Evolutionary conservation across 2,113 vertebrate species (phyloP), one percentile per base, ranked within the genome.

Genomic region (Drymodes brunneopygia): DNA sequence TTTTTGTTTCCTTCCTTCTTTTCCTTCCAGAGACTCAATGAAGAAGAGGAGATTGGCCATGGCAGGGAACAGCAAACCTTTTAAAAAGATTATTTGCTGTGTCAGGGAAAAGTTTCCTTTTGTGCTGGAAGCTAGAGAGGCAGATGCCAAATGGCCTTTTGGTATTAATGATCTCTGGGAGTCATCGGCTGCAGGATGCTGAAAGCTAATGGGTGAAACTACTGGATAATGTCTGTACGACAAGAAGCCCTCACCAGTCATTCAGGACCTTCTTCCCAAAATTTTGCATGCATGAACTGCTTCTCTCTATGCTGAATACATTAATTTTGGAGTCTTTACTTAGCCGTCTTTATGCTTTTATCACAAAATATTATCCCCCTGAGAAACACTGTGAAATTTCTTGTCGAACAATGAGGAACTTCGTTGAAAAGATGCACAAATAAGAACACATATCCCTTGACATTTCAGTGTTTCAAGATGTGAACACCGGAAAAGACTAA

Each of bases 141-240:
- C 9, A 6, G 51, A 66, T 60, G 38, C 40, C 36, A 82, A 85
- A 79, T 35, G 38, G 23, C 48, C 28, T 69, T 47, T 42, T 69
- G 54, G 9, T 74, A n/a, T 58, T 71, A 57, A 88, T n/a, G 40
- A 56, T 24, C 22, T 42, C 44, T 75, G 15, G 62, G 78, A 72
- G 29, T 29, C 64, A 58, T 31, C 0, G 0, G n/a, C 40, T 72
- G 31, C 0, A 4, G 74, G 24, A 50, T 11, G 15, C 36, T 47
- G 33, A 54, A 62, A 62, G 11, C 44, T 69, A 64, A 79, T 7
- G 53, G 11, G 9, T 50, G 36, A 87, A 87, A 61, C 15, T 1
- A 1, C 29, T 62, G 51, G 44, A 25, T 38, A 70, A 48, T 15
- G 8, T 31, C 21, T 62, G 21, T 15, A 19, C 22, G 45, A 44